Evolutionary conservation across 2,113 vertebrate genomes (phyloP).

Genomic region (Oxyura jamaicensis): DNA sequence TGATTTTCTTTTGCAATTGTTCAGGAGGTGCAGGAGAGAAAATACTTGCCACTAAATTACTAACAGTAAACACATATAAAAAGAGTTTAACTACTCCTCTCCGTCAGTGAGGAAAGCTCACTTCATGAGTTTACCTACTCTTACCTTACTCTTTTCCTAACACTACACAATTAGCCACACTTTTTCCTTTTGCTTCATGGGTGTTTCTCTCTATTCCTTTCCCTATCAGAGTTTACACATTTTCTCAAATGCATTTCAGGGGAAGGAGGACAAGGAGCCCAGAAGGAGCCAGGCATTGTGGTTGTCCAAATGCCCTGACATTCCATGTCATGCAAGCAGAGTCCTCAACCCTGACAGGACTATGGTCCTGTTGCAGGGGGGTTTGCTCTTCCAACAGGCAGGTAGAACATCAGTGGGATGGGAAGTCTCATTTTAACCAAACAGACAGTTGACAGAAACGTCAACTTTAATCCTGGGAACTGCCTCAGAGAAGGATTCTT

Average conservation of each 20-base stretch:
- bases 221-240: neutral
- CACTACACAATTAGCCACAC: neutral
- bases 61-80: neutral
- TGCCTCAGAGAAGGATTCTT: neutral
- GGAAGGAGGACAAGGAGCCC: neutral
- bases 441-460: neutral
- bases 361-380: neutral
- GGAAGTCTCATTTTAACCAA: neutral
- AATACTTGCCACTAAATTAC: neutral
- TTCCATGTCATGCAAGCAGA: neutral
- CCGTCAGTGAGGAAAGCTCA: neutral
- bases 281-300: neutral
- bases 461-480: neutral
- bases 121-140: neutral
- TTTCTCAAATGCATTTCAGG: neutral
- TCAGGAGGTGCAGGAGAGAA: neutral
- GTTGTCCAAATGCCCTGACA: neutral
- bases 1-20: neutral
- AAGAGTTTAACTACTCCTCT: neutral
- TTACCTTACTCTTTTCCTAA: neutral
- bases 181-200: neutral
- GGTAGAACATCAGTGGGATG: neutral
- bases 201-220: neutral
- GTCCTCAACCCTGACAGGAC: too few relatives aligned
- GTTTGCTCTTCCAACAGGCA: neutral